Base-by-base conservation (phyloP, 2,113 vertebrate species). In the Serilophus lunatus region DNA sequence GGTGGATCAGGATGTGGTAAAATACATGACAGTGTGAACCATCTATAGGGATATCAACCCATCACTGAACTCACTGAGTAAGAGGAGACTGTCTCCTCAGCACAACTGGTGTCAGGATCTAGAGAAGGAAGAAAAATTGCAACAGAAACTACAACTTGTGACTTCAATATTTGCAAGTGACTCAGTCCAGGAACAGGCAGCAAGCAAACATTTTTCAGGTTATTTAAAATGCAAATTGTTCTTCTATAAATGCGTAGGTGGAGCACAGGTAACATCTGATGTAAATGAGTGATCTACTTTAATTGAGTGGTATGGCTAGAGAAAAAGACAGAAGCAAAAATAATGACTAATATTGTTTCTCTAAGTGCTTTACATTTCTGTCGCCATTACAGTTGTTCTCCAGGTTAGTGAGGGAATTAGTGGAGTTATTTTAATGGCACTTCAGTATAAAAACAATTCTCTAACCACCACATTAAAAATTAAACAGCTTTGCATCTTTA, bases 401-500 rank as follows among this genome's bases (percentile, higher is more conserved):
- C 74, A 82, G 60, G 92, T 96, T 76, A 95, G 57, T 25, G 26
- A 51, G 40, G 69, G 69, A 93, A n/a, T n/a, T n/a, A n/a, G 76
- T 24, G 40, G 66, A 92, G 64, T 59, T 86, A 79, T 94, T 96
- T 92, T 93, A 85, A 88, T 53, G 47, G 85, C 38, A 81, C 40
- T 60, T 83, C 76, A 59, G 36, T 75, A 81, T 76, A 88, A 94
- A 95, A 87, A 33, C 31, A 65, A 74, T 85, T 68, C 18, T 85
- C 89, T 69, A 82, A 53, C 28, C 26, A 92, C 8, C 22, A 66
- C 33, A 80, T 97, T 81, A 96, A 96, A 94, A 95, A 94, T 93
- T 92, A 44, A 97, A 76, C 49, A 83, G 72, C 38, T 92, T 88
- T 93, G 79, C 81, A 95, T 92, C 76, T 94, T 96, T 97, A 94